A percentile compares a stretch with the other conserved stretches of the same genome.
Evolutionary conservation across 2,113 vertebrate species (phyloP).

Genomic region (Capreolus pygargus): DNA sequence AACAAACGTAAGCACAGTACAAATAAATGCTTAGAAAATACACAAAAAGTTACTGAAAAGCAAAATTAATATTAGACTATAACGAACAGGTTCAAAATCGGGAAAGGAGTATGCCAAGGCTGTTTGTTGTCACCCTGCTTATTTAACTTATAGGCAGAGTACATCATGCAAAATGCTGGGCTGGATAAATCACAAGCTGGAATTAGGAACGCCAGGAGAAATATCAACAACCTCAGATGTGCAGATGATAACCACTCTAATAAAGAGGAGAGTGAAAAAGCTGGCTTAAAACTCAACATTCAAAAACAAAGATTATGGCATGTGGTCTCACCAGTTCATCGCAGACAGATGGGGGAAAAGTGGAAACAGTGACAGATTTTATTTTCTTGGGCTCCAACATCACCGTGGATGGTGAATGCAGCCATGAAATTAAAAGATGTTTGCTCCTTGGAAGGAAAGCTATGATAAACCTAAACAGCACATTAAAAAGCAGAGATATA

Average conservation of each 20-base stretch:
- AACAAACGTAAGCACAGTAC: background rate
- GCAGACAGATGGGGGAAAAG: background rate
- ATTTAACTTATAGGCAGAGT: background rate
- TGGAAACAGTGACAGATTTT: background rate
- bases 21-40: constrained; percentile 12
- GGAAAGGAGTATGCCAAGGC: background rate
- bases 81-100: background rate
- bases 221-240: background rate
- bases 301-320: background rate
- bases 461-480: background rate
- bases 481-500: background rate
- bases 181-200: background rate
- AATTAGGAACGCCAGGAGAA: background rate
- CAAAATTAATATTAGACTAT: background rate
- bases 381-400: background rate
- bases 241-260: background rate
- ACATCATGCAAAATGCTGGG: background rate
- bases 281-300: background rate
- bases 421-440: background rate
- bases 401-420: background rate
- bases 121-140: background rate
- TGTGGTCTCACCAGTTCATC: background rate
- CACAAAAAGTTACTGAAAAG: constrained; percentile 2
- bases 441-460: background rate
- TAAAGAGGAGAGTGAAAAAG: background rate